Evolutionary conservation across 1,140 invertebrate species (phyloP).

Genomic region (Augochlora pura): DNA sequence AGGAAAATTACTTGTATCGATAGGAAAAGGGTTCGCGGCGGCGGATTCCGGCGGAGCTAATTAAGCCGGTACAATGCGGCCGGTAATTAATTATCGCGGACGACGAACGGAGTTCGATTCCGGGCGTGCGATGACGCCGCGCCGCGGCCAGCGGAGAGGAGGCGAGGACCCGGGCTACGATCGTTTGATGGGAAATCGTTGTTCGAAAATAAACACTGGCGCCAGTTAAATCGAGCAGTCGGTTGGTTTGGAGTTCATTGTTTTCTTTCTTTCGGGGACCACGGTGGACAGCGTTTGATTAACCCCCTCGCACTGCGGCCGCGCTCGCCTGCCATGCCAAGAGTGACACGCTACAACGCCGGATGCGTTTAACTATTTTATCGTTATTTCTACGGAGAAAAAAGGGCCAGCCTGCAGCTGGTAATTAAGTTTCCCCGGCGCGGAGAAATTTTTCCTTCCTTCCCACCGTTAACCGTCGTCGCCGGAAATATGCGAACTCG

Average conservation of each 20-base stretch:
- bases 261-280: constrained; percentile 15
- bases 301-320: constrained; percentile 2
- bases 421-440: not conserved
- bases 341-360: not conserved
- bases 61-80: too few relatives aligned
- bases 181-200: constrained; percentile 2
- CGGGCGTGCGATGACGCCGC: too few relatives aligned
- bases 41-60: too few relatives aligned
- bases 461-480: not conserved
- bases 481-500: not conserved
- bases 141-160: too few relatives aligned
- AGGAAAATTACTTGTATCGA: too few relatives aligned
- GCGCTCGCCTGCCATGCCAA: not conserved
- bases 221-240: constrained; percentile 13
- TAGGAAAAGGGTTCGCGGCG: too few relatives aligned
- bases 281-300: constrained; percentile 6
- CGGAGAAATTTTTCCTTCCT: not conserved
- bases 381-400: not conserved
- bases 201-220: constrained; percentile 25
- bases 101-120: too few relatives aligned
- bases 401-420: not conserved
- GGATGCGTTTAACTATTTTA: not conserved
- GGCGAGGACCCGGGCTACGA: too few relatives aligned
- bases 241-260: constrained; percentile 8
- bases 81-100: too few relatives aligned